phyloP scores from a whole-genome alignment of 2,113 vertebrate species.

The Anolis sagrei region DNA sequence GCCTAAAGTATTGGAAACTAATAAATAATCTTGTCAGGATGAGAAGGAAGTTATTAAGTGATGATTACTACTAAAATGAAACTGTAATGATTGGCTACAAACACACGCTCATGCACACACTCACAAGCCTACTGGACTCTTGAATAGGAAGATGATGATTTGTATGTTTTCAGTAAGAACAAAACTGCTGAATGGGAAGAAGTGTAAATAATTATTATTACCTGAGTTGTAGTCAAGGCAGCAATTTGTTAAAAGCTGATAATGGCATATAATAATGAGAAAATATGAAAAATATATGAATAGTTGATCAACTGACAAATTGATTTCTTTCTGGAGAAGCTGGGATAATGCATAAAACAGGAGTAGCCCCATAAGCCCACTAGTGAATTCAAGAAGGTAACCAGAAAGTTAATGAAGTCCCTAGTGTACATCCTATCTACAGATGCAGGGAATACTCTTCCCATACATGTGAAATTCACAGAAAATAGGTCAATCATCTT shows the following conservation, averaged over 20 bases:
- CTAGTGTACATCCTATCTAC: not conserved
- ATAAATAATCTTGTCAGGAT: not conserved
- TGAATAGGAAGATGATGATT: not conserved
- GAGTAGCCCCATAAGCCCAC: no score
- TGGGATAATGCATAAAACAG: not conserved
- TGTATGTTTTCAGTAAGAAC: not conserved
- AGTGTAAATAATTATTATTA: slow-evolving; percentile 11
- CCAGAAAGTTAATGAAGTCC: slow-evolving; percentile 6
- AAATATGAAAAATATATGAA: not conserved
- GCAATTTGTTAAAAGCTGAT: not conserved
- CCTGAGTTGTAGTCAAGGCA: not conserved
- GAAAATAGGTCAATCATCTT: not conserved
- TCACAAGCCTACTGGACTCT: not conserved
- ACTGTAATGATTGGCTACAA: not conserved
- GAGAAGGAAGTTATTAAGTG: not conserved
- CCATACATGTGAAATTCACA: not conserved
- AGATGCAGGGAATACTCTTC: not conserved
- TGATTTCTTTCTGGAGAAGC: not conserved
- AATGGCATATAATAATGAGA: not conserved
- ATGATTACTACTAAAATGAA: not conserved
- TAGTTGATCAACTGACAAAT: not conserved
- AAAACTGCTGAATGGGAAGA: not conserved
- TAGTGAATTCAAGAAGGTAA: not conserved
- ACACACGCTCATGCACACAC: not conserved
- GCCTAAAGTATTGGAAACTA: slow-evolving; percentile 1